These are phyloP conservation scores for Sparus aurata DNA, from an alignment of 2,797 vertebrate genomes.

Conservation along the genomic window DNA sequence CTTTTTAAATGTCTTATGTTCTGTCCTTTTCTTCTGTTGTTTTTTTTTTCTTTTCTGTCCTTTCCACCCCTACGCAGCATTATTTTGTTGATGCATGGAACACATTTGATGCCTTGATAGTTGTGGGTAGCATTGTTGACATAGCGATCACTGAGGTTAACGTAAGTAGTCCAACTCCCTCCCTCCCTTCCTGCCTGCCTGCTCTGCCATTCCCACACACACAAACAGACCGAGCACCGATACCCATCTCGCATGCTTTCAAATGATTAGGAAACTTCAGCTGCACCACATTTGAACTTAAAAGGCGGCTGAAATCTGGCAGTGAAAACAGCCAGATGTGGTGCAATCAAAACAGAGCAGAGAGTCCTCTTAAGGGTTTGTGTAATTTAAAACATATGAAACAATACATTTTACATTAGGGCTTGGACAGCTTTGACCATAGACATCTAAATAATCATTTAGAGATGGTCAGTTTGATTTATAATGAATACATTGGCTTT, in stretches of 20 bases:
- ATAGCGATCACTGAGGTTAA: conserved; percentile 99
- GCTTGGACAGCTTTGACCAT: not conserved
- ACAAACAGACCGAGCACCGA: conserved; percentile 74
- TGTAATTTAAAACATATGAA: conserved; percentile 20
- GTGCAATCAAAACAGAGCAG: conserved; percentile 28
- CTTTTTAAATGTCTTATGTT: conserved; percentile 85
- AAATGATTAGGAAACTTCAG: conserved; percentile 71
- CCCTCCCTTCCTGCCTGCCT: conserved; percentile 77
- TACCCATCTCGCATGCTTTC: conserved; percentile 81
- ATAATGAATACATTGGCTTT: not conserved
- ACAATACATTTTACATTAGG: not conserved
- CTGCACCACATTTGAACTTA: conserved; percentile 55
- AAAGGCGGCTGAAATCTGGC: conserved; percentile 44
- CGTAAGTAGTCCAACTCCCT: conserved; percentile 97
- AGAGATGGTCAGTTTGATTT: not conserved
- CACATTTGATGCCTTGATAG: conserved; percentile 99
- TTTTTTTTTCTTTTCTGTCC: conserved; percentile 75
- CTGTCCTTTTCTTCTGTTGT: conserved; percentile 81
- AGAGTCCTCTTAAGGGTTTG: conserved; percentile 12
- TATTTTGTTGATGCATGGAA: conserved; percentile 99
- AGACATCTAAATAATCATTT: conserved; percentile 15
- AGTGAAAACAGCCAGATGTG: conserved; percentile 62
- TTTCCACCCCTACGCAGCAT: conserved; percentile 94
- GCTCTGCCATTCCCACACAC: conserved; percentile 77
- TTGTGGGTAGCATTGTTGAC: conserved; percentile 99